phyloP scores from a whole-genome alignment of 2,888 invertebrate genomes.

The Cryptus viduatorius region DNA sequence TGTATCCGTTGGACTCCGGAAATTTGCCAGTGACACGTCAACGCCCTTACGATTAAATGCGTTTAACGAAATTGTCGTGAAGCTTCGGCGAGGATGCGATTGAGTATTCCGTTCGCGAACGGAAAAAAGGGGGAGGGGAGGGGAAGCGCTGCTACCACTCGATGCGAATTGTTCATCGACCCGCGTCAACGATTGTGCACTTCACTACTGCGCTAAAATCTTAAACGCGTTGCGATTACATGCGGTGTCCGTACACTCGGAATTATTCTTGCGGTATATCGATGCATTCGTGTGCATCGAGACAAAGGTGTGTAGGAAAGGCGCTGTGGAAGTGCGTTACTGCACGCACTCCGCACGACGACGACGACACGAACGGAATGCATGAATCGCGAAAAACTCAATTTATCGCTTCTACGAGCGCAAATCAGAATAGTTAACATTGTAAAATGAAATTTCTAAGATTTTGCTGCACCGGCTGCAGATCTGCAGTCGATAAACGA shows the following conservation, averaged over 20 bases:
- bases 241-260: background rate
- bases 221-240: background rate
- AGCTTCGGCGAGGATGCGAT: conserved; percentile 35
- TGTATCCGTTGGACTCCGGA: conserved; percentile 19
- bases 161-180: conserved; percentile 42
- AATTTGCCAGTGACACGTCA: conserved; percentile 36
- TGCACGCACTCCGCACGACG: conserved; percentile 73
- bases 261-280: conserved; percentile 6
- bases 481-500: too few species aligned
- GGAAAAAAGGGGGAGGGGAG: background rate
- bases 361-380: conserved; percentile 72
- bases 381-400: conserved; percentile 65
- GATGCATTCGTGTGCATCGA: conserved; percentile 3
- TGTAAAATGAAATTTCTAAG: conserved; percentile 6
- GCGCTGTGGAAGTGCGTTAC: conserved; percentile 73
- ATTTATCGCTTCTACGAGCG: conserved; percentile 51
- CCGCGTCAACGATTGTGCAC: conserved; percentile 11
- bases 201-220: background rate
- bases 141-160: background rate
- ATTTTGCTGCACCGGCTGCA: background rate
- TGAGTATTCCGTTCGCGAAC: conserved; percentile 44
- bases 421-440: conserved; percentile 45
- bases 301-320: conserved; percentile 9
- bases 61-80: conserved; percentile 40
- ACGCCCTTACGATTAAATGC: conserved; percentile 48